A percentile compares a stretch with the other conserved stretches of the same genome.
Evolutionary conservation across 2,888 invertebrate genomes (phyloP).

Genomic region (Synergus itoensis): DNA sequence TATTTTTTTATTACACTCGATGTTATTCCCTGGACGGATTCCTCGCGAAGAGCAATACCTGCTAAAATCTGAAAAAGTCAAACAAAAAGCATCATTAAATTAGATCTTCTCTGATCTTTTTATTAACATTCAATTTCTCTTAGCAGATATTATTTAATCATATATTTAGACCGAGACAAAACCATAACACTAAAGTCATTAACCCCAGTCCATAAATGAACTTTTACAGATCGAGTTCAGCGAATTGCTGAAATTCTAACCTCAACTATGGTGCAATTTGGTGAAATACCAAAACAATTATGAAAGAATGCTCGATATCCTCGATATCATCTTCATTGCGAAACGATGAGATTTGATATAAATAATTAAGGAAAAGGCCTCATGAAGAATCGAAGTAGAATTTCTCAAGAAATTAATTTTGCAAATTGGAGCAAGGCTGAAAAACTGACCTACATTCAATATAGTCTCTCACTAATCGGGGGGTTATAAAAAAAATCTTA

Average conservation of each 20-base stretch:
- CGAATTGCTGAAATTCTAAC: constrained; percentile 28
- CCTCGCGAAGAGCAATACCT: constrained; percentile 85
- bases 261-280: neutral
- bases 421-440: constrained; percentile 32
- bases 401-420: neutral
- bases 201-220: neutral
- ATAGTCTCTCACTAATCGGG: neutral
- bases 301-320: constrained; percentile 4
- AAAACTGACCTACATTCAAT: neutral
- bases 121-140: too few species aligned
- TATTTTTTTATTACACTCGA: constrained; percentile 85
- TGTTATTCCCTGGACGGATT: constrained; percentile 86
- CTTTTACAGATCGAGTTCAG: neutral
- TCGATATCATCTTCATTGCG: constrained; percentile 9
- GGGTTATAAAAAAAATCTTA: constrained; percentile 68
- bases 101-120: too few species aligned
- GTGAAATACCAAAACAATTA: neutral
- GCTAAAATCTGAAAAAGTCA: constrained; percentile 82
- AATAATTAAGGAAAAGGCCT: neutral
- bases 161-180: neutral
- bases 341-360: neutral
- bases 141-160: too few species aligned
- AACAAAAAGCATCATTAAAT: neutral
- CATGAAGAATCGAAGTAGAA: neutral
- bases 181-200: neutral